Base-by-base conservation (phyloP, 2,113 vertebrate genomes). In the Triplophysa siluroides region DNA sequence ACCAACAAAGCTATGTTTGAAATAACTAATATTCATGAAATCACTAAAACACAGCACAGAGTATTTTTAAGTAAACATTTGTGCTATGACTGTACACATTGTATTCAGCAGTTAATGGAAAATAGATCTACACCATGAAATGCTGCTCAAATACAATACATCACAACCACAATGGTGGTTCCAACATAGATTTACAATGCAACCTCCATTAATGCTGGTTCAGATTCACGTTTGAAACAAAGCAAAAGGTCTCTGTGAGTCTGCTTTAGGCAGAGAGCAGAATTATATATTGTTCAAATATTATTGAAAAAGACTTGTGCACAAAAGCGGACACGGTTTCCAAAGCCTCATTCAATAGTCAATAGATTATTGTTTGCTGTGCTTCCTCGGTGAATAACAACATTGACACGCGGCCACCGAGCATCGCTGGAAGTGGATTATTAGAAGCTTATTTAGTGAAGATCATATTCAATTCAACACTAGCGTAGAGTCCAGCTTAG, bases 221-320 rank as follows among this genome's bases (percentile, higher is more conserved):
- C 29, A 19, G 3, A 41, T n/a, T 43, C 11, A 6, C 24, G n/a
- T 45, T 45, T 60, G 13, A 61, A 74, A 24, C 71, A 3, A 21
- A 61, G 61, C 38, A 74, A 74, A 74, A 45, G 29, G 33, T 74
- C n/a, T 74, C 13, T 74, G 33, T 61, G 56, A 41, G 29, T 41
- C 19, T 60, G 41, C 58, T 38, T 38, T 38, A 38, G 5, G 8
- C 33, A 16, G 3, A 18, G 12, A 13, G 58, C 70, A 73, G 14
- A 73, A 71, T 19, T 29, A 54, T 29, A 38, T 38, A 38, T 38
- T 56, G 71, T 73, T 41, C 18, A 24, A 73, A 60, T 21, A 52
- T 18, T 52, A 52, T 52, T 16, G 50, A 2, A 18, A 16, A 38
- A 61, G 23, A 12, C n/a, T 29, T 21, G 16, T 19, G 33, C 11